Evolutionary conservation across 2,888 invertebrate species (phyloP), one percentile per base, ranked within the genome.

Genomic region (Melikaiella ostensackeni): DNA sequence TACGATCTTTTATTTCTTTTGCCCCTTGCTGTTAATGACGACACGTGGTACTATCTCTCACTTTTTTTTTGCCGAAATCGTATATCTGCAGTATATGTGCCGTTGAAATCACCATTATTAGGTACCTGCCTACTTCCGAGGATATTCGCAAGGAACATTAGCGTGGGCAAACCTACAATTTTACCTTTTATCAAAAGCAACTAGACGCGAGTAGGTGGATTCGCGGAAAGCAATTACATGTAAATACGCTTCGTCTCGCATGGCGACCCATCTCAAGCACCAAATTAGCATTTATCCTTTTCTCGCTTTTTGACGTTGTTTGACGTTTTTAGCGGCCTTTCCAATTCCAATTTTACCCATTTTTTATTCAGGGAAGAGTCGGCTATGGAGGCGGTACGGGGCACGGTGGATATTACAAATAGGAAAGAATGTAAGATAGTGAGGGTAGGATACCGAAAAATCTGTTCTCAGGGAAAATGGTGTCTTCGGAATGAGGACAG

Each of bases 141-240:
- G 84, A 85, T 83, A 87, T 86, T 85, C 86, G 85, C 84, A 84
- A 86, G 84, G 83, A 85, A 85, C 84, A 87, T 87, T 87, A 87
- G 86, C 88, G 85, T 87, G 86, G 87, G 87, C 85, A 86, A 86
- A 85, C 88, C 88, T 84, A 84, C 86, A 88, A 89, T 89, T n/a
- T n/a, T 88, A 88, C 84, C 85, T 82, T 87, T 88, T 89, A 88
- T 89, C 89, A 88, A 89, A 89, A 89, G 87, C 88, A 87, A 88
- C 86, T 87, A 85, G 88, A 85, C 84, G 83, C 84, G 87, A 86
- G 89, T 89, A 88, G 89, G 88, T 88, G 88, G 86, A 86, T 89
- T 89, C 89, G 86, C 81, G 88, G 89, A 89, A 89, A 87, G 87
- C 89, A 88, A 89, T 89, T 89, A 88, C 89, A 89, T 89, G 89